Conservation (phyloP, 2,888 invertebrate species). For the Gastrophysa polygoni region DNA sequence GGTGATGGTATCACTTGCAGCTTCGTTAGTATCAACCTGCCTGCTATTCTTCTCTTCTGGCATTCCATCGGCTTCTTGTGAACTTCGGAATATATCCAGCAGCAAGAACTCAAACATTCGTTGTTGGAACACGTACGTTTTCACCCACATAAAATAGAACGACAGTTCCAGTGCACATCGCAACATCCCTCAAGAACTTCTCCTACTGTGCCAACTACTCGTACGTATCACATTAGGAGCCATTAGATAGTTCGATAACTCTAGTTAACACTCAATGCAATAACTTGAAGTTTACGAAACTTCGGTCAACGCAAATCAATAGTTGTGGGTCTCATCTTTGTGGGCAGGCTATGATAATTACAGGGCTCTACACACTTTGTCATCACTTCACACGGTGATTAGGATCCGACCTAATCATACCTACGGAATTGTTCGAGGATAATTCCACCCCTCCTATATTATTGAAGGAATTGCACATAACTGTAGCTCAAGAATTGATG, state of each 20-base stretch:
- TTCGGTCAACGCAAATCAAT: constrained; percentile 12
- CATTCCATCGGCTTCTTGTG: not conserved
- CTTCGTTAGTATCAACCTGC: too few relatives aligned
- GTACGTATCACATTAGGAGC: constrained; percentile 30
- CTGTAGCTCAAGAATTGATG: too few relatives aligned
- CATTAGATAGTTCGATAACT: constrained; percentile 37
- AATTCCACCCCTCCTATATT: too few relatives aligned
- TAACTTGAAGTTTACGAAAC: constrained; percentile 27
- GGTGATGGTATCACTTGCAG: too few relatives aligned
- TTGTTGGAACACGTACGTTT: constrained; percentile 6
- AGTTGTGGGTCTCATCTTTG: not conserved
- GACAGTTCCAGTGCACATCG: constrained; percentile 12
- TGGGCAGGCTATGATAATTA: not conserved
- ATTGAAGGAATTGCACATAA: too few relatives aligned
- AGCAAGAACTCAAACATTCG: not conserved
- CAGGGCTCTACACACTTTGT: not conserved
- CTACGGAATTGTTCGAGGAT: not conserved
- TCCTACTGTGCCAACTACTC: not conserved
- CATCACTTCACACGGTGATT: not conserved
- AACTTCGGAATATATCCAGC: constrained; percentile 6
- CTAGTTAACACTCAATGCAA: constrained; percentile 37
- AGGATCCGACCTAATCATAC: not conserved
- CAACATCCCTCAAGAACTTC: constrained; percentile 1
- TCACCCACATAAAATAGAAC: constrained; percentile 10
- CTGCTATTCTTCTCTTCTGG: not conserved